phyloP scores from a whole-genome alignment of 2,797 vertebrate species.

The Chelidonichthys spinosus region DNA sequence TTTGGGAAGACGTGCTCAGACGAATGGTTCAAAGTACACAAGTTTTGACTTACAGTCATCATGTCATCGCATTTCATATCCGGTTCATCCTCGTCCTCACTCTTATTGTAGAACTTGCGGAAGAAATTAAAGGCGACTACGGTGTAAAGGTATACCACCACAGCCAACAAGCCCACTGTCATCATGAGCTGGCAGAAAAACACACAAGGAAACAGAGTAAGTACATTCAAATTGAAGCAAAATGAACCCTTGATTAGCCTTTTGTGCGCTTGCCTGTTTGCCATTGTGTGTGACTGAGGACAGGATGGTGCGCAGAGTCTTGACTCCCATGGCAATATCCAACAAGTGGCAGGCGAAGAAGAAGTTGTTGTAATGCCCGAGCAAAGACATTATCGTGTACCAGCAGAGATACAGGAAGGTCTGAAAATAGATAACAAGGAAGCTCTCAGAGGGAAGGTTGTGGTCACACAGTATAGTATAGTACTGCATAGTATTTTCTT shows the following conservation, averaged over 20 bases:
- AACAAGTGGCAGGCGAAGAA: slow-evolving; percentile 95
- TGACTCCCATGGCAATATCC: slow-evolving; percentile 97
- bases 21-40: background rate
- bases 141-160: slow-evolving; percentile 95
- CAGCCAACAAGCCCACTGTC: slow-evolving; percentile 93
- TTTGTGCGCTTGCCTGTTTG: slow-evolving; percentile 87
- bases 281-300: slow-evolving; percentile 97
- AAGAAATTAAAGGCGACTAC: slow-evolving; percentile 97
- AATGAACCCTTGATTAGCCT: background rate
- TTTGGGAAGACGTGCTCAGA: background rate
- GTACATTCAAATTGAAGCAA: background rate
- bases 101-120: slow-evolving; percentile 98
- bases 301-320: slow-evolving; percentile 94
- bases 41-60: slow-evolving; percentile 90
- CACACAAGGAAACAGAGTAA: slow-evolving; percentile 1
- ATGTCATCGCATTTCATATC: slow-evolving; percentile 98
- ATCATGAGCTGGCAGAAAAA: slow-evolving; percentile 87
- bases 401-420: slow-evolving; percentile 95
- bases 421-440: slow-evolving; percentile 67
- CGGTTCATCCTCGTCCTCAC: slow-evolving; percentile 93
- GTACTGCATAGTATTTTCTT: background rate
- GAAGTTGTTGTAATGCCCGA: slow-evolving; percentile 98
- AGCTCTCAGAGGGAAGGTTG: background rate
- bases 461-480: background rate
- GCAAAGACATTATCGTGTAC: slow-evolving; percentile 94